Evolutionary conservation across 2,888 invertebrate genomes (phyloP).

Genomic region (Oscheius onirici): DNA sequence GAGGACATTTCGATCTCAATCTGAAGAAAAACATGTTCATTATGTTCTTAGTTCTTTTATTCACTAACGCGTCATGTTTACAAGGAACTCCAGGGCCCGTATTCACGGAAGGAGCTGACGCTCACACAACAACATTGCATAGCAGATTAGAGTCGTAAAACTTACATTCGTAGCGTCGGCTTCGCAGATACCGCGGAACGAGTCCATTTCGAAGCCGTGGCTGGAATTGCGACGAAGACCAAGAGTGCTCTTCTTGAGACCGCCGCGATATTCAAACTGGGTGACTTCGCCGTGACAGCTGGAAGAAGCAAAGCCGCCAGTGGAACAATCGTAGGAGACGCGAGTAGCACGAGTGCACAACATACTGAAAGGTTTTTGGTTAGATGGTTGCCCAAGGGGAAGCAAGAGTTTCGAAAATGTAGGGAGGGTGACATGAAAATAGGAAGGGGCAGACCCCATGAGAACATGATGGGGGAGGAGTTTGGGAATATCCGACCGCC

Average conservation of each 20-base stretch:
- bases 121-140: neutral
- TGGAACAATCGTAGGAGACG: neutral
- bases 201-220: constrained; percentile 13
- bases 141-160: neutral
- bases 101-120: neutral
- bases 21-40: constrained; percentile 37
- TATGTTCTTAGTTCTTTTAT: neutral
- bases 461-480: constrained; percentile 24
- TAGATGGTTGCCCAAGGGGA: neutral
- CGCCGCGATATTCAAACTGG: neutral
- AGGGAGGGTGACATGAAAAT: neutral
- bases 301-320: neutral
- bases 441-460: neutral
- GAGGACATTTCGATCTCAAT: constrained; percentile 60
- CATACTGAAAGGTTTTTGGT: neutral
- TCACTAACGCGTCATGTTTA: constrained; percentile 3
- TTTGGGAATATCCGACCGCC: constrained; percentile 35
- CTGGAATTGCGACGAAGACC: constrained; percentile 28
- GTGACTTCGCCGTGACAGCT: neutral
- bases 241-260: neutral
- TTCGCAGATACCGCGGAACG: constrained; percentile 1
- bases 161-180: constrained; percentile 34
- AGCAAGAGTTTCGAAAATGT: neutral
- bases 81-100: neutral
- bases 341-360: neutral